These are phyloP conservation scores for Megaleporinus macrocephalus DNA, from an alignment of 2,113 vertebrate genomes.

Conservation along the genomic window DNA sequence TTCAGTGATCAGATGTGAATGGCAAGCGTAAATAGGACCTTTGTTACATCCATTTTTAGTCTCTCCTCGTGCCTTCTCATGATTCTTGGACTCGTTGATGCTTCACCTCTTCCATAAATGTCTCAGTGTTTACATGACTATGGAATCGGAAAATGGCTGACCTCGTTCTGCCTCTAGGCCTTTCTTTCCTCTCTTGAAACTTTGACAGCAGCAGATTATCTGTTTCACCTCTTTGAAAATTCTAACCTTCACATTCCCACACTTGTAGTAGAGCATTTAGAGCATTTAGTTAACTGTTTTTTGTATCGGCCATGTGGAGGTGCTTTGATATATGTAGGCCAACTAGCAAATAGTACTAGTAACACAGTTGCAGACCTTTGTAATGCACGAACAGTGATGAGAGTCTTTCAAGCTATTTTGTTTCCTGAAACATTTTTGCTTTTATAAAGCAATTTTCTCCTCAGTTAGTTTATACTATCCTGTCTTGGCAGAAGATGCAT, in stretches of 20 bases:
- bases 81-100: conserved; percentile 16
- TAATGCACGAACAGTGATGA: too few relatives aligned
- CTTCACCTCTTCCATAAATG: conserved; percentile 6
- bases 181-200: not conserved
- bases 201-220: not conserved
- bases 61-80: not conserved
- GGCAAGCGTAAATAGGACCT: too few relatives aligned
- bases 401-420: not conserved
- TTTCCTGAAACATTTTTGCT: not conserved
- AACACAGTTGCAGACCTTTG: too few relatives aligned
- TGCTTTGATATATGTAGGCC: too few relatives aligned
- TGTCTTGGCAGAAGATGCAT: not conserved
- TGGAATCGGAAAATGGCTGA: not conserved
- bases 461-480: not conserved
- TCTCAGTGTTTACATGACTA: conserved; percentile 4
- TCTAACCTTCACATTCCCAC: not conserved
- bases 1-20: too few relatives aligned
- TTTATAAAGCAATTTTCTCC: not conserved
- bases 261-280: not conserved
- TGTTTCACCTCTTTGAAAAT: not conserved
- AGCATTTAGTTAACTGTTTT: not conserved
- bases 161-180: not conserved
- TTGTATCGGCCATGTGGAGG: too few relatives aligned
- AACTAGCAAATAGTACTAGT: too few relatives aligned
- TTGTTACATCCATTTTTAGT: not conserved